Conservation (phyloP, 2,113 vertebrate species). For the Gobio gobio region DNA sequence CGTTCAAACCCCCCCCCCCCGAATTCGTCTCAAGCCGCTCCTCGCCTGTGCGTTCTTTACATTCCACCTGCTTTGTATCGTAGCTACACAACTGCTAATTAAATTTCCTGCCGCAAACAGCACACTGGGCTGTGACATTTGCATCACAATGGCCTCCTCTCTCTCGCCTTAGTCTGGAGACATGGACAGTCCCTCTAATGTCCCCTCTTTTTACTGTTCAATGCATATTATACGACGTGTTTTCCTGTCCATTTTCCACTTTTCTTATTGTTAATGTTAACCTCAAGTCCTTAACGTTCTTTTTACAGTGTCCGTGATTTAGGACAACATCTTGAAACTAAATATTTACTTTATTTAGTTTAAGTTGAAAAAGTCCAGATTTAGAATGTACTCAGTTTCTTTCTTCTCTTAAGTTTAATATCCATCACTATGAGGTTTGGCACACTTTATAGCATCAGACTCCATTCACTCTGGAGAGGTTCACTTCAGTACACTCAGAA, state of each 20-base stretch:
- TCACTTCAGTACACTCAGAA: neutral
- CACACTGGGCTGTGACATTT: constrained; percentile 77
- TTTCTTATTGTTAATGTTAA: neutral
- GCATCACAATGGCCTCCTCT: constrained; percentile 77
- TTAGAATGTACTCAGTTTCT: neutral
- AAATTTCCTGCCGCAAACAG: constrained; percentile 82
- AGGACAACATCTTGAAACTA: constrained; percentile 4
- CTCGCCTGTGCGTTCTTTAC: constrained; percentile 78
- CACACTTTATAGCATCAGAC: neutral
- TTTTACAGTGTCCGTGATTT: neutral
- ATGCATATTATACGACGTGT: neutral
- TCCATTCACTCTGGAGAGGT: neutral
- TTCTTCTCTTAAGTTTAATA: constrained; percentile 18
- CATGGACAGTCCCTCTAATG: constrained; percentile 58
- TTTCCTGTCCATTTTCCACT: neutral
- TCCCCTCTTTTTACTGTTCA: constrained; percentile 42
- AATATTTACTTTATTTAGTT: constrained; percentile 18
- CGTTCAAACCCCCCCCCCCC: neutral
- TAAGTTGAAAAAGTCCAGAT: neutral
- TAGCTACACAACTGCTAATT: constrained; percentile 83
- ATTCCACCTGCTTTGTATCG: constrained; percentile 85
- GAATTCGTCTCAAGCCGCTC: constrained; percentile 25
- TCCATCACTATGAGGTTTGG: constrained; percentile 18
- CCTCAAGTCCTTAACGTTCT: neutral
- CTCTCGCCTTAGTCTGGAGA: constrained; percentile 53